Percentiles rank a stretch among this genome's conserved stretches.
Conservation (phyloP, 2,113 vertebrate genomes). For the Rhynchopsitta pachyrhyncha region DNA sequence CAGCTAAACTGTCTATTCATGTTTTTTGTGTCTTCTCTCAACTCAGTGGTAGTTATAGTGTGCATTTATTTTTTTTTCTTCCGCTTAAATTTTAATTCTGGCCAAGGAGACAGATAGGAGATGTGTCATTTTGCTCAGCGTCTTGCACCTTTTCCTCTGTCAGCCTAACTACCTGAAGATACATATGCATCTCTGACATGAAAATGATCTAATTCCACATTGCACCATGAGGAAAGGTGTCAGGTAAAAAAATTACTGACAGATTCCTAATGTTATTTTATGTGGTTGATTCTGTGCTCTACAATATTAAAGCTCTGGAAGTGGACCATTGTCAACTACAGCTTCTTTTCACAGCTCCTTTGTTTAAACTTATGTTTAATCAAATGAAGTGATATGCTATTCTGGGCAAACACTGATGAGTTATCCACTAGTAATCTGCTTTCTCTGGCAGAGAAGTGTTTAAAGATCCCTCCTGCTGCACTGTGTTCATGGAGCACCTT, state of each 20-base stretch:
- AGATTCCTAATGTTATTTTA: neutral
- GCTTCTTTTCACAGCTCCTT: neutral
- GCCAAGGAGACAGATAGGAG: neutral
- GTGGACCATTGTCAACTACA: neutral
- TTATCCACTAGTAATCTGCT: neutral
- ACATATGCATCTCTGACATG: neutral
- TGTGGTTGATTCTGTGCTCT: neutral
- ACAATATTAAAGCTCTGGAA: neutral
- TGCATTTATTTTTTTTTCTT: neutral
- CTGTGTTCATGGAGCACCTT: neutral
- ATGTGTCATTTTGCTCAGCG: neutral
- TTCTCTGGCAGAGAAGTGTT: neutral
- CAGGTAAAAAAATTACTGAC: neutral
- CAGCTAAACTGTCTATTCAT: neutral
- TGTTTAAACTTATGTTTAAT: neutral
- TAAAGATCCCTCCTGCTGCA: neutral
- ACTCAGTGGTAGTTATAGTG: neutral
- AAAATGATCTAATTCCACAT: neutral
- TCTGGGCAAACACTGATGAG: neutral
- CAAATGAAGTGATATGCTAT: neutral
- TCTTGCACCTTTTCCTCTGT: neutral
- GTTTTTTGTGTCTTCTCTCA: neutral
- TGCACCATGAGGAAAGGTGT: neutral
- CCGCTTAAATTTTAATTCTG: neutral
- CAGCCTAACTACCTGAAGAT: neutral